These are phyloP conservation scores for Papilio aristodemus DNA, from an alignment of 1,140 invertebrate species.

Conservation along the genomic window DNA sequence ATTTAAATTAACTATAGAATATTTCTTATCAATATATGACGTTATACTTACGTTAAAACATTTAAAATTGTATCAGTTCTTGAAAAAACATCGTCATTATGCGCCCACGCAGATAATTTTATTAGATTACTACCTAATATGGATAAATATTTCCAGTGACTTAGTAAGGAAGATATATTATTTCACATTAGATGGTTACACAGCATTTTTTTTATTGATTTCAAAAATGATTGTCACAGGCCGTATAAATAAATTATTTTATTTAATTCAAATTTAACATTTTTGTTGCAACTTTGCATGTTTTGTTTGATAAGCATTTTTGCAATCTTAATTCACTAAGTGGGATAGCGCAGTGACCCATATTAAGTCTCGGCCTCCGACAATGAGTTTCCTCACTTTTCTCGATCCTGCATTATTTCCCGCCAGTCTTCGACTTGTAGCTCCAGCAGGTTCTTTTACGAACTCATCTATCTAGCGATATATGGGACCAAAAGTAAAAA, in stretches of 20 bases:
- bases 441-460: too few relatives aligned
- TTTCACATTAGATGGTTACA: neutral
- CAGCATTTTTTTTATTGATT: neutral
- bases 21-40: conserved; percentile 11
- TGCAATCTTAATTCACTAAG: too few relatives aligned
- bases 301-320: too few relatives aligned
- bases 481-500: neutral
- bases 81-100: conserved; percentile 4
- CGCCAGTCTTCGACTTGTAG: too few relatives aligned
- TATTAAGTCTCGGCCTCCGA: too few relatives aligned
- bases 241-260: neutral
- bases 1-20: neutral
- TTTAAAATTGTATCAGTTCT: conserved; percentile 11
- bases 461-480: too few relatives aligned
- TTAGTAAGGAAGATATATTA: neutral
- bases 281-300: too few relatives aligned
- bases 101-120: conserved; percentile 1
- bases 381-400: too few relatives aligned
- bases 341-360: too few relatives aligned
- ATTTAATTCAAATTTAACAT: too few relatives aligned
- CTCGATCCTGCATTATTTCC: too few relatives aligned
- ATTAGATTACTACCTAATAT: conserved; percentile 11
- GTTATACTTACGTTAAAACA: neutral
- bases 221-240: neutral
- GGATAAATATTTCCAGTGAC: neutral